A percentile compares a stretch with the other conserved stretches of the same genome.
phyloP scores from a whole-genome alignment of 2,888 invertebrate species.

The Acrocera orbiculus region DNA sequence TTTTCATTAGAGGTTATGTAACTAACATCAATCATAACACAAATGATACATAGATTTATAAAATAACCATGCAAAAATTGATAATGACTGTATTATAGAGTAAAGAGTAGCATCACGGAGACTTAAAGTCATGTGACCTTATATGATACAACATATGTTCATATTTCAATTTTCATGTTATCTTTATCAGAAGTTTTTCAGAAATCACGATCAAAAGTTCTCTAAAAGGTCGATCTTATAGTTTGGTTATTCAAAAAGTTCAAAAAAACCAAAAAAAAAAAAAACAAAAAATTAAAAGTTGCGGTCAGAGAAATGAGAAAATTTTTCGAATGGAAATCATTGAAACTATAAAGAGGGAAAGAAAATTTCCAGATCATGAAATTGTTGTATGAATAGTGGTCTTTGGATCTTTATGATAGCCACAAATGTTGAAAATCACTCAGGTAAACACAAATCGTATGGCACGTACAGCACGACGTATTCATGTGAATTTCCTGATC shows the following conservation, averaged over 20 bases:
- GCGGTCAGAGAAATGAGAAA: neutral
- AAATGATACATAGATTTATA: too few species aligned
- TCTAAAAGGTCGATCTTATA: neutral
- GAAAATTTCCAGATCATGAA: too few species aligned
- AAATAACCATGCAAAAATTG: too few species aligned
- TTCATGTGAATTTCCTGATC: too few species aligned
- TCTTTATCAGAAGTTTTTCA: slow-evolving; percentile 7
- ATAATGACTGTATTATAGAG: too few species aligned
- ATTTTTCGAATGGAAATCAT: too few species aligned
- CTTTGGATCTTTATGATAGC: too few species aligned
- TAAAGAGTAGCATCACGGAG: too few species aligned
- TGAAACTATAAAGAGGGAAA: too few species aligned
- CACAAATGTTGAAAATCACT: slow-evolving; percentile 8
- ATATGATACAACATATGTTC: slow-evolving; percentile 11
- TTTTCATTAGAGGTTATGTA: too few species aligned
- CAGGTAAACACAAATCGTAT: slow-evolving; percentile 6
- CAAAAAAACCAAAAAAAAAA: neutral
- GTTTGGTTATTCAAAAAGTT: slow-evolving; percentile 2
- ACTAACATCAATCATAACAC: too few species aligned
- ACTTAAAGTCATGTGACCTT: slow-evolving; percentile 10
- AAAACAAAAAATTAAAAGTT: slow-evolving; percentile 4
- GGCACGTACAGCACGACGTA: slow-evolving; percentile 7
- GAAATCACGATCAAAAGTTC: slow-evolving; percentile 8
- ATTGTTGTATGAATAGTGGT: too few species aligned
- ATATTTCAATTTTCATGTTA: slow-evolving; percentile 10